phyloP scores from a whole-genome alignment of 2,888 invertebrate genomes.

The Amiota communis region DNA sequence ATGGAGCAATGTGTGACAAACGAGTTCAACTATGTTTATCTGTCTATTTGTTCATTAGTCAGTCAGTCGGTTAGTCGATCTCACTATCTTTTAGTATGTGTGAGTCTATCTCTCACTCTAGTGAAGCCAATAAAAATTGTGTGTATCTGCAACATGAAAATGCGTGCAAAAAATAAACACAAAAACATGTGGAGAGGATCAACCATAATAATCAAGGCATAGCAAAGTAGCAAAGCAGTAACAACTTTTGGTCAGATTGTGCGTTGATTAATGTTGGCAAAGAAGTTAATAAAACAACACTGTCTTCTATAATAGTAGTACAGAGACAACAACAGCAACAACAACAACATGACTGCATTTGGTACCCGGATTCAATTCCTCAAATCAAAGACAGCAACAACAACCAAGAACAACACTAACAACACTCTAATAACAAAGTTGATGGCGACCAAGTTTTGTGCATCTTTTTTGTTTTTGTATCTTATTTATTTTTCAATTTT shows the following conservation, averaged over 20 bases:
- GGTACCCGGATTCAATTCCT: constrained; percentile 26
- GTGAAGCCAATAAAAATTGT: neutral
- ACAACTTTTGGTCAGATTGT: neutral
- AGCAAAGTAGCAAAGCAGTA: constrained; percentile 25
- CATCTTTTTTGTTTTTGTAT: neutral
- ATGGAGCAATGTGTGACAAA: constrained; percentile 22
- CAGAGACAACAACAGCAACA: neutral
- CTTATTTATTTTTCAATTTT: neutral
- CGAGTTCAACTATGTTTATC: constrained; percentile 15
- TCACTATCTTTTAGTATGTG: no score
- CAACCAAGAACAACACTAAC: no score
- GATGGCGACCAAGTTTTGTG: neutral
- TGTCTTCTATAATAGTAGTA: constrained; percentile 51
- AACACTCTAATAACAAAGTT: no score
- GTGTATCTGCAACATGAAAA: constrained; percentile 2
- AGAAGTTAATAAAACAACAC: constrained; percentile 40
- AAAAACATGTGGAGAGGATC: constrained; percentile 18
- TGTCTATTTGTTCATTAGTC: no score
- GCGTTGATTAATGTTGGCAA: constrained; percentile 33
- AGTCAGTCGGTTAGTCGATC: no score
- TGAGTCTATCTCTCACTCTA: neutral
- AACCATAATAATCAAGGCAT: constrained; percentile 34
- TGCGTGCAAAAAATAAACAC: constrained; percentile 43
- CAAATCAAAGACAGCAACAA: constrained; percentile 1
- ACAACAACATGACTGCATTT: constrained; percentile 3